Base-by-base conservation (phyloP, 2,797 vertebrate species). In the Sebastes dallii region DNA sequence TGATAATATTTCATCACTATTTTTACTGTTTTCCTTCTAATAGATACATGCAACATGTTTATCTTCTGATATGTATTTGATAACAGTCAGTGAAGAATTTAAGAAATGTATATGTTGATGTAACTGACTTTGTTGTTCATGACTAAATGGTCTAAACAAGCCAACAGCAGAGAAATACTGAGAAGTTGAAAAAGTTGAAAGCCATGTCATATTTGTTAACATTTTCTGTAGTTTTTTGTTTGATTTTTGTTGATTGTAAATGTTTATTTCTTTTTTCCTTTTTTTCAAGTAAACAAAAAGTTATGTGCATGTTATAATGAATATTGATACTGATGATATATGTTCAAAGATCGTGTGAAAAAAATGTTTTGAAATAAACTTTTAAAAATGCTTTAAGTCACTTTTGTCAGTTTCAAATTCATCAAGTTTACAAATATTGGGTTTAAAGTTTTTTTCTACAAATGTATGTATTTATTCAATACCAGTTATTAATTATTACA, bases 211-310 rank as follows among this genome's bases (percentile, higher is more conserved):
- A 66, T 65, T 5, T 66, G 5, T 54, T 22, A 34, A 36, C 4
- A n/a, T 1, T 13, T 25, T 20, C 2, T 67, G 3, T n/a, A 46
- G 13, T 14, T n/a, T 54, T 32, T 54, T 42, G 16, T 2, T 66
- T 0, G 0, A 66, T 6, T 50, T 32, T 14, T 9, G 12, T 22
- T 68, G 0, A 64, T 8, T 25, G 34, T 0, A 34, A 22, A 5
- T 18, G 5, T 46, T 66, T 11, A 1, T 39, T 36, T 8, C 1
- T 36, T 36, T 14, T 60, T 36, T 24, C 5, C 20, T n/a, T 62
- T 14, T 22, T 8, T 1, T 64, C 4, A 65, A 9, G 4, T 24
- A 0, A 2, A 42, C 11, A 29, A 46, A 39, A 34, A 1, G 13
- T 65, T 25, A 5, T 20, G 42, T 50, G 39, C 16, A 8, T 4